Evolutionary conservation across 1,140 invertebrate genomes (phyloP).

Genomic region (Octopus bimaculoides): DNA sequence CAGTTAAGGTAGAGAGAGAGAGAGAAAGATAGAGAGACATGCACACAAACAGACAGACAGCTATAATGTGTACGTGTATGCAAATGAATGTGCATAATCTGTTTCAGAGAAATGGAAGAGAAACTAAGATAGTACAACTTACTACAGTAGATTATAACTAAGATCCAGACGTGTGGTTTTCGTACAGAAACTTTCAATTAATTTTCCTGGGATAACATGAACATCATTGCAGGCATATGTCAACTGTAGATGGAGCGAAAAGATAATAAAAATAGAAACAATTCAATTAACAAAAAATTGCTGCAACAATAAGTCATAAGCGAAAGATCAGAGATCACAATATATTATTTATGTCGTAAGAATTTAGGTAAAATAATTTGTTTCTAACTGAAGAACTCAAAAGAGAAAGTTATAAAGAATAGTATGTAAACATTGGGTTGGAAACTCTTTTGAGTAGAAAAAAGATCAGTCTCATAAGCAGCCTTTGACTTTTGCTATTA

Average conservation of each 20-base stretch:
- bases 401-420: background rate
- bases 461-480: too few relatives aligned
- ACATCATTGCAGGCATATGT: background rate
- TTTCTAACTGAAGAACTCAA: background rate
- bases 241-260: background rate
- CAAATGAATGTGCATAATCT: background rate
- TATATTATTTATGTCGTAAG: background rate
- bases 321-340: background rate
- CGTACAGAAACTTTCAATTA: background rate
- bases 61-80: background rate
- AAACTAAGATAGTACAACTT: background rate
- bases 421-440: too few relatives aligned
- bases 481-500: too few relatives aligned
- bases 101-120: background rate
- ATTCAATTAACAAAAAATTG: background rate
- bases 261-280: background rate
- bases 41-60: background rate
- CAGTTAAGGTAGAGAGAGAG: background rate
- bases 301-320: background rate
- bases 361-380: background rate
- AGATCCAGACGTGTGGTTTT: background rate
- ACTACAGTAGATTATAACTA: background rate
- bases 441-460: too few relatives aligned
- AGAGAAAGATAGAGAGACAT: background rate
- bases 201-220: background rate